Evolutionary conservation across 2,888 invertebrate genomes (phyloP), one percentile per base, ranked within the genome.

Genomic region (Cerastis rubricosa): DNA sequence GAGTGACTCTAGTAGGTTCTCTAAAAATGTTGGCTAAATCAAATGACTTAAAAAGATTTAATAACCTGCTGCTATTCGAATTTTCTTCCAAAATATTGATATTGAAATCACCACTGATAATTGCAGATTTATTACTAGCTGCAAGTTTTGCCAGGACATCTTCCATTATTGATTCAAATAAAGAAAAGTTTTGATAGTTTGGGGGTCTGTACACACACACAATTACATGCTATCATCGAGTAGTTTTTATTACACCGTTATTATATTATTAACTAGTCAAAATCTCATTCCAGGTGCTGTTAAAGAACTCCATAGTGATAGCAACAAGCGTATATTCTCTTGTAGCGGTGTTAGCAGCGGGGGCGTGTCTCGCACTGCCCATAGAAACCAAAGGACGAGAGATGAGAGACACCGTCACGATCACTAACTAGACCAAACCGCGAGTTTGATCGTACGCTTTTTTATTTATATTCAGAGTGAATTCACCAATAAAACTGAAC

Each of bases 341-440:
- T n/a, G 97, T 98, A 1, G 98, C 98, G 1, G 85, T 99, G 1
- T 90, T 98, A 67, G 98, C 98, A 14, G 98, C 98, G 0, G 91
- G 97, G 0, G 98, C 98, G 7, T 98, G 98, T 78, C 94, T 98
- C n/a, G 96, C 98, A 1, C 95, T 99, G 64, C 99, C 99, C 8
- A 98, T 99, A 71, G 99, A 99, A 95, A 98, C 98, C 1, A 98
- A 97, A 91, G 98, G 98, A 59, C 97, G 98, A 83, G 98, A 98
- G 89, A 95, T 98, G 95, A 95, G 97, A 47, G 98, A 98, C 81
- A 95, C 96, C 8, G 95, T 97, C 25, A 92, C 93, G 17, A 89
- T 89, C 17, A 92, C 92, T 4, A 92, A 84, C 40, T 93, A 93
- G 84, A 69, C 51, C 43, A 54, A 79, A 65, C 43, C 17, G n/a